Conservation (phyloP, 1,140 invertebrate species). For the Pseudomyrmex pallidus region DNA sequence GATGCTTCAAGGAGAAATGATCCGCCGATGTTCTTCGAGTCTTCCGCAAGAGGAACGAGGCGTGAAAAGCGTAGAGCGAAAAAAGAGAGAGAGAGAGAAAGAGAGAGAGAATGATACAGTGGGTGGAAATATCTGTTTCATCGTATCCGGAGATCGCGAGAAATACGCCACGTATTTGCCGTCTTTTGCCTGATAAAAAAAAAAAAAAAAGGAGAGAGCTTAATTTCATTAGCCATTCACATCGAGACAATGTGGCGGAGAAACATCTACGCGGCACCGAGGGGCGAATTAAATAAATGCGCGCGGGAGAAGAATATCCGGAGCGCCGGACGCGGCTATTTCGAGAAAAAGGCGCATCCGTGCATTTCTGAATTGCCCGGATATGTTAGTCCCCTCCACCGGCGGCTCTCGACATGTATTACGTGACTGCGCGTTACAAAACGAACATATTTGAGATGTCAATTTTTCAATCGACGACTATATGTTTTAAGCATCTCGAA, state of each 20-base stretch:
- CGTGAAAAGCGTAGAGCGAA: slow-evolving; percentile 35
- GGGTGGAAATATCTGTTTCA: slow-evolving; percentile 27
- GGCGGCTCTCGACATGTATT: background rate
- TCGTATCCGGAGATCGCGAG: slow-evolving; percentile 32
- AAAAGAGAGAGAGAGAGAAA: background rate
- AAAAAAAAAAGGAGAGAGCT: slow-evolving; percentile 40
- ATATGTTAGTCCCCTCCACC: slow-evolving; percentile 4
- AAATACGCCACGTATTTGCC: slow-evolving; percentile 16
- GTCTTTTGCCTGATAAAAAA: slow-evolving; percentile 51
- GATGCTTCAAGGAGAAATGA: slow-evolving; percentile 72
- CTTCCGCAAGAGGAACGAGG: background rate
- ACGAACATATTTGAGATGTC: slow-evolving; percentile 24
- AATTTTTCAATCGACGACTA: slow-evolving; percentile 31
- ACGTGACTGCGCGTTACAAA: background rate
- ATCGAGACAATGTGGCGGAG: slow-evolving; percentile 54
- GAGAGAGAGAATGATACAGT: background rate
- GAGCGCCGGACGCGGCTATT: slow-evolving; percentile 24
- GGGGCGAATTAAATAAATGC: slow-evolving; percentile 67
- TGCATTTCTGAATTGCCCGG: slow-evolving; percentile 13
- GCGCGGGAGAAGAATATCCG: slow-evolving; percentile 13
- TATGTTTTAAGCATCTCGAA: background rate
- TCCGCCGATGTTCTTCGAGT: slow-evolving; percentile 65
- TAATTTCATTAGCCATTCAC: slow-evolving; percentile 73
- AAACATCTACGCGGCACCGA: slow-evolving; percentile 29
- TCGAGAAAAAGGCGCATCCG: slow-evolving; percentile 48